Conservation (phyloP, 2,888 invertebrate species). For the Thymelicus acteon region DNA sequence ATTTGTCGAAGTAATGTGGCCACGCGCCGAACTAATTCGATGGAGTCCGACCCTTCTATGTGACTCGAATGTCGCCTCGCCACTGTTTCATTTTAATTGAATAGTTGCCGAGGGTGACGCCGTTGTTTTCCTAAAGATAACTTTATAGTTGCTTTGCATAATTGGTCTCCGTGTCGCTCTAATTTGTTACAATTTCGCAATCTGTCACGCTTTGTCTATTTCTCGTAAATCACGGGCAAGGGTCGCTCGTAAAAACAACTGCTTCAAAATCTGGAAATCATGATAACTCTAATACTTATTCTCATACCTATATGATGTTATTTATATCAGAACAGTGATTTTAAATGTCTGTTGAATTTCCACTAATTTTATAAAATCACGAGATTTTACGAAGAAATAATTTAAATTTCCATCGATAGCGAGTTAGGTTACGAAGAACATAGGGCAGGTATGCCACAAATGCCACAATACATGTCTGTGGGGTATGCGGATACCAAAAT, state of each 20-base stretch:
- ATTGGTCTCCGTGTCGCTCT: slow-evolving; percentile 72
- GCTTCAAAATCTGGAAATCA: slow-evolving; percentile 38
- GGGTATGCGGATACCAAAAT: no score
- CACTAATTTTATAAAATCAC: no score
- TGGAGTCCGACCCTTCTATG: slow-evolving; percentile 73
- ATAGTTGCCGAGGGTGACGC: slow-evolving; percentile 74
- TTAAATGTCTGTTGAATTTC: no score
- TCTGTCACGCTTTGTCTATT: slow-evolving; percentile 69
- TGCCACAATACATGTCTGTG: no score
- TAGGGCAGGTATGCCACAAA: no score
- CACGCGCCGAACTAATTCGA: slow-evolving; percentile 83
- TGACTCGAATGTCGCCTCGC: slow-evolving; percentile 77
- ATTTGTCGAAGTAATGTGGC: slow-evolving; percentile 83
- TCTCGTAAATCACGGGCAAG: slow-evolving; percentile 46
- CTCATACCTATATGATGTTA: no score
- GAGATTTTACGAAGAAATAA: no score
- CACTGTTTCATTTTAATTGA: slow-evolving; percentile 83
- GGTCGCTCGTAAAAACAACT: slow-evolving; percentile 49
- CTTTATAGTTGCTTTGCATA: slow-evolving; percentile 81
- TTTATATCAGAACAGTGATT: no score
- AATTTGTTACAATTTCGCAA: slow-evolving; percentile 79
- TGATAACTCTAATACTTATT: not conserved
- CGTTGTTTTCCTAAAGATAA: slow-evolving; percentile 80
- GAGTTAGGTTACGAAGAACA: no score
- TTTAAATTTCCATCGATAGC: no score